Conservation (phyloP, 2,113 vertebrate species). For the Atractosteus spatula region DNA sequence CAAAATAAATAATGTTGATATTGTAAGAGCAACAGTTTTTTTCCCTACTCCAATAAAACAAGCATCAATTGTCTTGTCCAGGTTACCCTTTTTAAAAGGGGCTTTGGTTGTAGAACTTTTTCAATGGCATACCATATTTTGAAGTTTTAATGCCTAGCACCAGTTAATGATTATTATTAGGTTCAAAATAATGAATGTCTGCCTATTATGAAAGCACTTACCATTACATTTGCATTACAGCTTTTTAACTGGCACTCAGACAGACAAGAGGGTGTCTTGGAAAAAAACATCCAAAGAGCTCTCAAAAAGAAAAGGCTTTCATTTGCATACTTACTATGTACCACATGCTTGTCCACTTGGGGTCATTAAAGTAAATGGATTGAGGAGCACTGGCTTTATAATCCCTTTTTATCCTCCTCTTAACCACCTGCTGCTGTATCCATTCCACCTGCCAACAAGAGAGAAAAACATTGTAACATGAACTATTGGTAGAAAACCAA, state of each 20-base stretch:
- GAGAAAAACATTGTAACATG: conserved; percentile 29
- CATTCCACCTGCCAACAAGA: conserved; percentile 86
- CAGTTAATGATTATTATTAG: too few relatives aligned
- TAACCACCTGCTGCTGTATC: conserved; percentile 96
- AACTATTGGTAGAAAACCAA: not conserved
- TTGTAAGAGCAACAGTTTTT: too few relatives aligned
- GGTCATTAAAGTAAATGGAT: conserved; percentile 91
- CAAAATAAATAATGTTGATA: too few relatives aligned
- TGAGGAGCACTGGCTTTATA: conserved; percentile 78
- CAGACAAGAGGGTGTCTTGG: not conserved
- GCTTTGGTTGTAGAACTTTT: too few relatives aligned
- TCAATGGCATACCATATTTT: too few relatives aligned
- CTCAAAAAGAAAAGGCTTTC: not conserved
- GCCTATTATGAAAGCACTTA: too few relatives aligned
- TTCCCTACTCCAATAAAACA: too few relatives aligned
- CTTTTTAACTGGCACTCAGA: not conserved
- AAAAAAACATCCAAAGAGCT: conserved; percentile 1
- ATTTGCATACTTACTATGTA: conserved; percentile 85
- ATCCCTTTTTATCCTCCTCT: conserved; percentile 92
- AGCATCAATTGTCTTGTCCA: too few relatives aligned
- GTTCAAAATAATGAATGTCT: too few relatives aligned
- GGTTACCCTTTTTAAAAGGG: too few relatives aligned
- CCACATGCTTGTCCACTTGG: conserved; percentile 99
- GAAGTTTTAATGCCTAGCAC: too few relatives aligned
- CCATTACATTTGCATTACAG: not conserved